Evolutionary conservation across 2,888 invertebrate genomes (phyloP).

Genomic region (Acholoe squamosa): DNA sequence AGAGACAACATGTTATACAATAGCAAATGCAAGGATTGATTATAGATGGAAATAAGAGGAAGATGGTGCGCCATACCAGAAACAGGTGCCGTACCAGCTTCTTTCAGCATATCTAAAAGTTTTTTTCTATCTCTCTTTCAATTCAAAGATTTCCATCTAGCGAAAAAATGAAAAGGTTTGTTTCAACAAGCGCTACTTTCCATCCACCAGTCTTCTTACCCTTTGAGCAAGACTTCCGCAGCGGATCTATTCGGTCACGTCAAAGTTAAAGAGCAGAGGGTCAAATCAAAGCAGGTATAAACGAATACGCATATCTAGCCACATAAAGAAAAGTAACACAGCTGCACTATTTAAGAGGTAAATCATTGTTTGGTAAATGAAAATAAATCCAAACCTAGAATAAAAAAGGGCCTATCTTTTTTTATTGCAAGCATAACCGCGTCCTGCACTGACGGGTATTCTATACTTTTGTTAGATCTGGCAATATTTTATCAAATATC

Average conservation of each 20-base stretch:
- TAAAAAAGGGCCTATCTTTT: no score
- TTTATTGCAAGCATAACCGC: no score
- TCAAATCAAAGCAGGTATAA: neutral
- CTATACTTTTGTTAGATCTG: no score
- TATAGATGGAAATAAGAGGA: neutral
- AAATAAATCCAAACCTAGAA: no score
- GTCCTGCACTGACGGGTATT: no score
- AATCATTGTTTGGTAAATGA: neutral
- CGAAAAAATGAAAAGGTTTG: neutral
- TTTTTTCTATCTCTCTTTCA: neutral
- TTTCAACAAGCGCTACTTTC: neutral
- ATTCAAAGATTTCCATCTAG: neutral
- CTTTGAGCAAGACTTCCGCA: constrained; percentile 37
- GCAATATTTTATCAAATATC: no score
- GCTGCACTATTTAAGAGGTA: neutral
- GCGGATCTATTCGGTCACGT: constrained; percentile 24
- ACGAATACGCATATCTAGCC: constrained; percentile 10
- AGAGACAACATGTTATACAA: neutral
- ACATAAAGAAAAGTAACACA: neutral
- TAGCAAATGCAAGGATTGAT: neutral
- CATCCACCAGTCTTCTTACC: constrained; percentile 17
- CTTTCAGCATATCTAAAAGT: neutral
- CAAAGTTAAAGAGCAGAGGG: constrained; percentile 6
- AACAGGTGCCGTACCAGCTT: neutral
- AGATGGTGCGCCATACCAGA: constrained; percentile 15